phyloP scores from a whole-genome alignment of 2,797 vertebrate genomes.

The Gymnothorax javanicus region DNA sequence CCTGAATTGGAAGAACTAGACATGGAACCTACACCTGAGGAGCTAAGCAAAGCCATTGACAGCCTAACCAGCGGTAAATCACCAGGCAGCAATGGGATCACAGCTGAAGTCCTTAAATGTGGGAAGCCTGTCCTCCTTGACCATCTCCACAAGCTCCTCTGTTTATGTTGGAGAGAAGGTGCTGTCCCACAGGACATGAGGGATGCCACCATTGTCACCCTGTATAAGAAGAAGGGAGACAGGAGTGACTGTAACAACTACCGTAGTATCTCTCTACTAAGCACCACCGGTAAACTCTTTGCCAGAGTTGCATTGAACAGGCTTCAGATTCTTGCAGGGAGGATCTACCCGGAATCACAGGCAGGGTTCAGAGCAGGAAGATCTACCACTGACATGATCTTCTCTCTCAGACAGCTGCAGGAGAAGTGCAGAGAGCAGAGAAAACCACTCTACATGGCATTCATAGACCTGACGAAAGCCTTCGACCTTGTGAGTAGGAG shows the following conservation, averaged over 20 bases:
- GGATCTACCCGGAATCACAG: too few relatives aligned
- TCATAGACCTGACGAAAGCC: too few relatives aligned
- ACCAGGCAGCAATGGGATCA: slow-evolving; percentile 25
- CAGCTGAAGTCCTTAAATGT: not conserved
- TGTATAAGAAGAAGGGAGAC: slow-evolving; percentile 32
- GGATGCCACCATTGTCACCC: slow-evolving; percentile 6
- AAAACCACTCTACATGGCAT: too few relatives aligned
- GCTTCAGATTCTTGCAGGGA: not conserved
- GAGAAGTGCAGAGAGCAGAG: too few relatives aligned
- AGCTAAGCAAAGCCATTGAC: slow-evolving; percentile 23
- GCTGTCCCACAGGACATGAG: too few relatives aligned
- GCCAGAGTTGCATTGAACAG: not conserved
- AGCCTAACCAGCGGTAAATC: slow-evolving; percentile 13
- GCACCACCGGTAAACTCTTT: slow-evolving; percentile 7
- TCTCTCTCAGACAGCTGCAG: too few relatives aligned
- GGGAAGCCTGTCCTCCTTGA: too few relatives aligned
- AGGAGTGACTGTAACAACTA: slow-evolving; percentile 24
- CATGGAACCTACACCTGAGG: not conserved
- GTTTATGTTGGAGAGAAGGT: too few relatives aligned
- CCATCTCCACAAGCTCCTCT: too few relatives aligned
- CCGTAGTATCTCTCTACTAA: slow-evolving; percentile 5
- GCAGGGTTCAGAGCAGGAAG: too few relatives aligned
- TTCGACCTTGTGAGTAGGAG: too few relatives aligned
- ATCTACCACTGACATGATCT: too few relatives aligned
- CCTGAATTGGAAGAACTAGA: not conserved